Conservation (phyloP, 2,888 invertebrate species). For the Lysandra coridon region DNA sequence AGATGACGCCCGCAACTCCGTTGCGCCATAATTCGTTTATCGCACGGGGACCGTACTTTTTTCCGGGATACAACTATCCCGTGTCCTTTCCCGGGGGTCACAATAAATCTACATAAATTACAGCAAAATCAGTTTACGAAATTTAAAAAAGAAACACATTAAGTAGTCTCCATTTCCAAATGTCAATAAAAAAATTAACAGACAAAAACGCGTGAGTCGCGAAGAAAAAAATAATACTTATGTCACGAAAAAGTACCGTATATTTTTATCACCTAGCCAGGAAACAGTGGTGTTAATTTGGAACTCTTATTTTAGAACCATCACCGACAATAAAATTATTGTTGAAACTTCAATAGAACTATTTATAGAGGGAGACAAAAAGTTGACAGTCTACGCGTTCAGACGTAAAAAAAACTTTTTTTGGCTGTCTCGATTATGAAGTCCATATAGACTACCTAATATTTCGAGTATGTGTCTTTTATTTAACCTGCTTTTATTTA, state of each 20-base stretch:
- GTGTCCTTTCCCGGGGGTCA: too few relatives aligned
- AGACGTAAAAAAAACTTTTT: background rate
- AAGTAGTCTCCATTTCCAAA: background rate
- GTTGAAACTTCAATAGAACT: slow-evolving; percentile 12
- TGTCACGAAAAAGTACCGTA: slow-evolving; percentile 16
- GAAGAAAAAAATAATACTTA: slow-evolving; percentile 1
- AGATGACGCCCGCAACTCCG: too few relatives aligned
- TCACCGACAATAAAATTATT: background rate
- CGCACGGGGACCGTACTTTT: too few relatives aligned
- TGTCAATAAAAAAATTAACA: slow-evolving; percentile 12
- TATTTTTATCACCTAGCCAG: slow-evolving; percentile 1
- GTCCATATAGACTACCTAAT: too few relatives aligned
- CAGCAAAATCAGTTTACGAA: too few relatives aligned
- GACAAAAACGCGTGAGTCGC: background rate
- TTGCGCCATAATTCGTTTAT: too few relatives aligned
- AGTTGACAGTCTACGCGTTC: background rate
- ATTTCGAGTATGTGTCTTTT: too few relatives aligned
- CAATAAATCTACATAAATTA: too few relatives aligned
- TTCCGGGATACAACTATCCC: too few relatives aligned
- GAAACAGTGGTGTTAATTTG: slow-evolving; percentile 22
- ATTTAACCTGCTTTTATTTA: too few relatives aligned
- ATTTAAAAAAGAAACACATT: background rate
- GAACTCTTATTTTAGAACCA: slow-evolving; percentile 16
- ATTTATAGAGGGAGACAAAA: background rate
- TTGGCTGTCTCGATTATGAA: background rate